phyloP scores from a whole-genome alignment of 1,140 invertebrate genomes.

The Leucophenga varia region DNA sequence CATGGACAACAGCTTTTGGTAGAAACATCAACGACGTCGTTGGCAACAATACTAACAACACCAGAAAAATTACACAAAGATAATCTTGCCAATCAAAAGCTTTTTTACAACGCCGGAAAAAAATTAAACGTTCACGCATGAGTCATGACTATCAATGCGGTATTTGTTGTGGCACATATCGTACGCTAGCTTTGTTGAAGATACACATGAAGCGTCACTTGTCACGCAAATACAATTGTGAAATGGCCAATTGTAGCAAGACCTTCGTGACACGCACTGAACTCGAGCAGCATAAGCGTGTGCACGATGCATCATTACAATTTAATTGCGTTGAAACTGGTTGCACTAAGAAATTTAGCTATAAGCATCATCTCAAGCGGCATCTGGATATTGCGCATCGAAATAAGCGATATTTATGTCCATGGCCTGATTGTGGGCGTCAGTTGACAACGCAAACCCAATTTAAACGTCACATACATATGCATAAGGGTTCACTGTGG shows the following conservation, averaged over 20 bases:
- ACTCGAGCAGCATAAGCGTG: constrained; percentile 21
- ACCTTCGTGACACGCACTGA: constrained; percentile 16
- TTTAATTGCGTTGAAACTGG: constrained; percentile 26
- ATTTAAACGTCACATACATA: constrained; percentile 24
- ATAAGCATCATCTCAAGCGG: constrained; percentile 39
- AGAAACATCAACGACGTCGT: too few relatives aligned
- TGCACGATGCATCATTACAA: constrained; percentile 15
- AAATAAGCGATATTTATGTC: constrained; percentile 20
- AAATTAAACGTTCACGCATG: too few relatives aligned
- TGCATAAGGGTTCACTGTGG: constrained; percentile 15
- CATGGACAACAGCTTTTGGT: too few relatives aligned
- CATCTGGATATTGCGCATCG: constrained; percentile 38
- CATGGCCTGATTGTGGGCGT: constrained; percentile 20
- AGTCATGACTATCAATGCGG: constrained; percentile 31
- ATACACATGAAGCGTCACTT: constrained; percentile 43
- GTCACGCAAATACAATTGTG: constrained; percentile 20
- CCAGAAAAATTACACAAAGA: too few relatives aligned
- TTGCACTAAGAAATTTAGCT: constrained; percentile 37
- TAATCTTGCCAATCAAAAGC: too few relatives aligned
- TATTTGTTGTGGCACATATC: constrained; percentile 27
- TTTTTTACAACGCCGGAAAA: too few relatives aligned
- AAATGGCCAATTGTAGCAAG: constrained; percentile 30
- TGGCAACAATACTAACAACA: too few relatives aligned
- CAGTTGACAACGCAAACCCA: constrained; percentile 18
- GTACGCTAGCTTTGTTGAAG: constrained; percentile 31